Conservation (phyloP, 2,113 vertebrate genomes). For the Erpornis zantholeuca region DNA sequence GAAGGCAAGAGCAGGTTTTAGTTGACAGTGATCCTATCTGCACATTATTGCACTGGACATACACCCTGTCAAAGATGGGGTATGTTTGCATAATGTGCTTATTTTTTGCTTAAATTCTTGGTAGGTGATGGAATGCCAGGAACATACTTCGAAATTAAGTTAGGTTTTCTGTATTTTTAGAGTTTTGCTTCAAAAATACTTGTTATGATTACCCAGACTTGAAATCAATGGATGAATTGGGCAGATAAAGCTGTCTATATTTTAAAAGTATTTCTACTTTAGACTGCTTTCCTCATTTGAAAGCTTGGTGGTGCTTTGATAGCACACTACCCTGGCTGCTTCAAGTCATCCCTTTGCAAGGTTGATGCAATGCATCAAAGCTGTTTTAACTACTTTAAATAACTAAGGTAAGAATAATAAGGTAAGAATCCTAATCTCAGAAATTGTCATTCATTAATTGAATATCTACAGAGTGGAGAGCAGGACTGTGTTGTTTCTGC, state of each 20-base stretch:
- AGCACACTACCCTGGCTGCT: neutral
- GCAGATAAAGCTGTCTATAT: neutral
- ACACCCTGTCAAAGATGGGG: neutral
- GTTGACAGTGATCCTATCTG: neutral
- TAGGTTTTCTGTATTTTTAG: neutral
- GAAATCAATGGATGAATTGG: neutral
- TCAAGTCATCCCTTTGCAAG: neutral
- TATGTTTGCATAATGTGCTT: neutral
- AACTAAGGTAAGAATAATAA: slow-evolving; percentile 35
- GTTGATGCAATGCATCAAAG: slow-evolving; percentile 15
- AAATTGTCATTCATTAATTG: neutral
- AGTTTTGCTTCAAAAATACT: neutral
- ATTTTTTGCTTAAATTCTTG: neutral
- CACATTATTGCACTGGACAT: neutral
- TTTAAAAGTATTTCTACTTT: neutral
- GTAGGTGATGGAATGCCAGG: neutral
- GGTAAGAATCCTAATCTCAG: slow-evolving; percentile 18
- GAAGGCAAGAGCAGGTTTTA: neutral
- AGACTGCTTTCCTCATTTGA: neutral
- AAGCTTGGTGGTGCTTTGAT: neutral
- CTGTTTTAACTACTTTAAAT: slow-evolving; percentile 35
- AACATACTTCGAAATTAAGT: neutral
- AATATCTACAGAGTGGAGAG: neutral
- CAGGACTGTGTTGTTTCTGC: neutral
- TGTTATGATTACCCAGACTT: neutral